Evolutionary conservation across 2,797 vertebrate genomes (phyloP), one percentile per base, ranked within the genome.

Genomic region (Gymnothorax reevesii): DNA sequence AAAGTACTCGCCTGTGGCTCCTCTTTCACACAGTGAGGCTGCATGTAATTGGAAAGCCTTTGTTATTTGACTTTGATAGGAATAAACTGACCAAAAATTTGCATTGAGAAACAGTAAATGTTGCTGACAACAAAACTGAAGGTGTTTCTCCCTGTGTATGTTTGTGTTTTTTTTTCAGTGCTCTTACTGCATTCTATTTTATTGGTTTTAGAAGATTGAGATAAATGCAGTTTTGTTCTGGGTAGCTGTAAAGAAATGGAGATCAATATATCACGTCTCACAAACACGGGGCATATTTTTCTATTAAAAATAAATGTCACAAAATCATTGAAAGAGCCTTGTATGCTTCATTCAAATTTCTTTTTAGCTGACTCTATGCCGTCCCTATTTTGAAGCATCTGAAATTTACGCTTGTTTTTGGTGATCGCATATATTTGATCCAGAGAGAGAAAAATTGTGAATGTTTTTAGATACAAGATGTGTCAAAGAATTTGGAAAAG

Each of bases 41-140:
- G 88, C 93, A 91, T 92, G 89, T 94, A 94, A 96, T 95, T 95
- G 95, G 94, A 95, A 94, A 94, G 92, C 92, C 92, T 94, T 95
- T 95, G 94, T 95, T 95, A 95, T 95, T 95, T 95, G 93, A 94
- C 93, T 94, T 93, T 92, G 91, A 94, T 95, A 95, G 95, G 93
- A 95, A 93, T 95, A 92, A 94, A 93, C 95, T 95, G 94, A 94
- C 95, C 93, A 95, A 93, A 42, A 93, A 93, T 93, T 92, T 92
- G 93, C 94, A 94, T 94, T 92, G 93, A 94, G 94, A 95, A 94
- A 94, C 88, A 92, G 93, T 92, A 92, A 91, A 91, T 89, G 87
- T 89, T 92, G 91, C 89, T 88, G 91, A 92, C 90, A 93, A 90
- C 90, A 66, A 85, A 90, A 89, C 94, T 95, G 82, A 33, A 57